These are phyloP conservation scores for Rhinolophus sinicus DNA, from an alignment of 2,113 vertebrate species.

Conservation along the genomic window DNA sequence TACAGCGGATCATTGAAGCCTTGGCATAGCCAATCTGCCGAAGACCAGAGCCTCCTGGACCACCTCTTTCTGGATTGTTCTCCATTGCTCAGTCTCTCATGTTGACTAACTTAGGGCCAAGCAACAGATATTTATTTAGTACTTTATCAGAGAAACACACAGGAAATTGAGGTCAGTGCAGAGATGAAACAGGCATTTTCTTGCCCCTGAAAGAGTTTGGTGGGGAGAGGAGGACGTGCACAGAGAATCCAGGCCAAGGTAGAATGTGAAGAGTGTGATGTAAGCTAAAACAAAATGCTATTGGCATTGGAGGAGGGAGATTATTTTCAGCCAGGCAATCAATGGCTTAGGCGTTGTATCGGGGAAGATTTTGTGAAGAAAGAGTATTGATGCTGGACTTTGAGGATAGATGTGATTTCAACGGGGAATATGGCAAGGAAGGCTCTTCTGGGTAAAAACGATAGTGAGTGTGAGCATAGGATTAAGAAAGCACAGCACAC, in stretches of 20 bases:
- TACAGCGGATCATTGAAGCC: neutral
- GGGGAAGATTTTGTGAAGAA: neutral
- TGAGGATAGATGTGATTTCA: neutral
- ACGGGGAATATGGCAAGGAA: neutral
- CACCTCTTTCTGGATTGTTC: neutral
- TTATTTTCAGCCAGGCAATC: neutral
- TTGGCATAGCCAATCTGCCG: neutral
- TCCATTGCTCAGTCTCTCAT: neutral
- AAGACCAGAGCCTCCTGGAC: neutral
- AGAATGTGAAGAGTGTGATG: neutral
- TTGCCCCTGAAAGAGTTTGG: neutral
- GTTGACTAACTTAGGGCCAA: neutral
- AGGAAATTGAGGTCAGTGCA: neutral
- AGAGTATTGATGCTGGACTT: neutral
- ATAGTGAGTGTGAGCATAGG: neutral
- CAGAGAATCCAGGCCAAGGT: neutral
- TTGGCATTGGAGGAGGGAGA: neutral
- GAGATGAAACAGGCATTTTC: constrained; percentile 19
- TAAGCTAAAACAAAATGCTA: neutral
- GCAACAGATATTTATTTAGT: neutral
- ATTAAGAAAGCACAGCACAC: neutral
- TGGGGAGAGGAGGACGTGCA: neutral
- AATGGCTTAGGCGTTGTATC: neutral
- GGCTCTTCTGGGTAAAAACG: neutral
- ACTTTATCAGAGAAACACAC: neutral